Percentiles rank a stretch among this genome's conserved stretches.
Conservation (phyloP, 37 sponge, comb jelly and placozoan species). For the Amphimedon queenslandica region DNA sequence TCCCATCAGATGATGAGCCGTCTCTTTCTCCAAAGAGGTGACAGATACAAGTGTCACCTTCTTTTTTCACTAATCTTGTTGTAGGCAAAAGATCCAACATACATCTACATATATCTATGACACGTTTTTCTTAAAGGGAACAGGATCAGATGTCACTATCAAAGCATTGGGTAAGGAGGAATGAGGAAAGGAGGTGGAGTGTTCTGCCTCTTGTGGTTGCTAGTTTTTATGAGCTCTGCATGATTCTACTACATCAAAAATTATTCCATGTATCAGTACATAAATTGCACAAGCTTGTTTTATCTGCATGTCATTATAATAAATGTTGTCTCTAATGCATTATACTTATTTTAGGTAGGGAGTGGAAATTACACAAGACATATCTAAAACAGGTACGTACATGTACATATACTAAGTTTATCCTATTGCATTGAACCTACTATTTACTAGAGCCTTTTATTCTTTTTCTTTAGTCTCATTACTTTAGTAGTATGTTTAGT, state of each 20-base stretch:
- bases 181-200: not conserved
- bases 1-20: too few species aligned
- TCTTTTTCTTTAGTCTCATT: slow-evolving; percentile 43
- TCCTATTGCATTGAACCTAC: not conserved
- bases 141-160: slow-evolving; percentile 64
- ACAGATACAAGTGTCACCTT: too few species aligned
- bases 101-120: slow-evolving; percentile 72
- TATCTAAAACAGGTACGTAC: slow-evolving; percentile 69
- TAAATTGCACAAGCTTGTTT: too few species aligned
- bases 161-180: slow-evolving; percentile 45
- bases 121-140: slow-evolving; percentile 52
- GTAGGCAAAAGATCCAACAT: slow-evolving; percentile 42
- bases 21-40: too few species aligned
- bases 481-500: slow-evolving; percentile 79
- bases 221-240: too few species aligned
- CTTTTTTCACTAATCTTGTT: not conserved
- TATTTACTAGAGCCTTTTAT: not conserved
- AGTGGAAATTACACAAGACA: slow-evolving; percentile 72
- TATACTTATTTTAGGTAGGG: slow-evolving; percentile 54
- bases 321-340: too few species aligned
- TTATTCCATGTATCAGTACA: too few species aligned
- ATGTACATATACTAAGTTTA: not conserved
- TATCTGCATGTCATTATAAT: too few species aligned
- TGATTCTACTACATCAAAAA: too few species aligned
- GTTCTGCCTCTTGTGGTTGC: too few species aligned